phyloP scores from a whole-genome alignment of 2,888 invertebrate genomes.

The Habroteleia sp. region DNA sequence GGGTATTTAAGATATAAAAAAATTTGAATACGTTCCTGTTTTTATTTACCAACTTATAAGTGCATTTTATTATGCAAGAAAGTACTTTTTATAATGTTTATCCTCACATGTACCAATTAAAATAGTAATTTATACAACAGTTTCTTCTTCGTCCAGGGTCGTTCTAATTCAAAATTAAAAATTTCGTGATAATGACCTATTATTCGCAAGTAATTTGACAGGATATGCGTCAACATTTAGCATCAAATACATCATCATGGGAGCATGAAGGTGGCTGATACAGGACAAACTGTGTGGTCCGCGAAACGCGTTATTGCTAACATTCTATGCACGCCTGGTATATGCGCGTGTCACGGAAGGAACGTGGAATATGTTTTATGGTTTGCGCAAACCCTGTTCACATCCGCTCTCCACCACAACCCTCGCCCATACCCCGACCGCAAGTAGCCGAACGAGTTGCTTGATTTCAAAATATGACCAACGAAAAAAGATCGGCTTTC shows the following conservation, averaged over 20 bases:
- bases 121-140: too few species aligned
- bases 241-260: constrained; percentile 32
- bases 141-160: too few species aligned
- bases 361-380: constrained; percentile 60
- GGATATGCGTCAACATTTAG: constrained; percentile 31
- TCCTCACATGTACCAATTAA: too few species aligned
- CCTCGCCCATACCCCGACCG: constrained; percentile 43
- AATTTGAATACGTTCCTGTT: too few species aligned
- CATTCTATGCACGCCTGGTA: constrained; percentile 38
- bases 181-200: too few species aligned
- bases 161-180: too few species aligned
- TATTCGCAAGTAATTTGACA: constrained; percentile 43
- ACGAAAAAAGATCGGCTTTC: constrained; percentile 19
- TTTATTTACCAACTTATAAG: too few species aligned
- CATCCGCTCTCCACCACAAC: constrained; percentile 31
- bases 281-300: constrained; percentile 54
- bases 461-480: constrained; percentile 32
- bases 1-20: too few species aligned
- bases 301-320: constrained; percentile 55
- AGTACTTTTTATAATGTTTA: too few species aligned
- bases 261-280: constrained; percentile 55
- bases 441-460: constrained; percentile 32
- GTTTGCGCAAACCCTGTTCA: constrained; percentile 33
- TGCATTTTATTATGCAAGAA: too few species aligned
- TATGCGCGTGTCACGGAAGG: constrained; percentile 50